Percentiles rank a stretch among this genome's conserved stretches.
Conservation (phyloP, 2,888 invertebrate species). For the Strigamia transsilvanica region DNA sequence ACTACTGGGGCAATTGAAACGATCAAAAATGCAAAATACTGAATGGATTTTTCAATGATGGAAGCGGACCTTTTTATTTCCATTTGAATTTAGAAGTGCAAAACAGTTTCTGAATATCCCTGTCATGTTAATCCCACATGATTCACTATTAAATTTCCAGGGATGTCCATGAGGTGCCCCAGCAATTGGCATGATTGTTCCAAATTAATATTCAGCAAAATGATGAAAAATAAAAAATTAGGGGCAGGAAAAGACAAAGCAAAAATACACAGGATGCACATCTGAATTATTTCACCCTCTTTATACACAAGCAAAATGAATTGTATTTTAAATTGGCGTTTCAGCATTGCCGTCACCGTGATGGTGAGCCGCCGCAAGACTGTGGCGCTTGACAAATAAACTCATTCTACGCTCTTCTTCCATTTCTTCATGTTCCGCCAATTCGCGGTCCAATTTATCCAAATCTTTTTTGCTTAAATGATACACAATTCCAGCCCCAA, state of each 20-base stretch:
- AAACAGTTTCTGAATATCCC: too few species aligned
- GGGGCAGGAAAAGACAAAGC: background rate
- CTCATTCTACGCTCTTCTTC: constrained; percentile 53
- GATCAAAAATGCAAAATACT: too few species aligned
- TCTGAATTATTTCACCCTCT: background rate
- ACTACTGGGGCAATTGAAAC: too few species aligned
- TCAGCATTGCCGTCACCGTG: constrained; percentile 14
- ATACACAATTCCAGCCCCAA: constrained; percentile 69
- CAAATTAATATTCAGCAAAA: background rate
- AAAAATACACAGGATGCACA: background rate
- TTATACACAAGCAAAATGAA: constrained; percentile 13
- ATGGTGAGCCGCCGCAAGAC: background rate
- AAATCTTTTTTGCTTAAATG: constrained; percentile 67
- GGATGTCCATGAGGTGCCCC: background rate
- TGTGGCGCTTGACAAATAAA: constrained; percentile 10
- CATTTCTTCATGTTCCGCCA: constrained; percentile 56
- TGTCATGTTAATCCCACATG: too few species aligned
- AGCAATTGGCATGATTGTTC: background rate
- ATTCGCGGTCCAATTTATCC: constrained; percentile 60
- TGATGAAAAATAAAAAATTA: background rate
- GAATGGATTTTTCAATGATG: too few species aligned
- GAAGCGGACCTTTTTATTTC: too few species aligned
- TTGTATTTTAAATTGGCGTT: constrained; percentile 37
- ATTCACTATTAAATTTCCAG: too few species aligned
- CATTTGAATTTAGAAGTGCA: too few species aligned